Evolutionary conservation across 2,113 vertebrate species (phyloP).

Genomic region (Isichthys henryi): DNA sequence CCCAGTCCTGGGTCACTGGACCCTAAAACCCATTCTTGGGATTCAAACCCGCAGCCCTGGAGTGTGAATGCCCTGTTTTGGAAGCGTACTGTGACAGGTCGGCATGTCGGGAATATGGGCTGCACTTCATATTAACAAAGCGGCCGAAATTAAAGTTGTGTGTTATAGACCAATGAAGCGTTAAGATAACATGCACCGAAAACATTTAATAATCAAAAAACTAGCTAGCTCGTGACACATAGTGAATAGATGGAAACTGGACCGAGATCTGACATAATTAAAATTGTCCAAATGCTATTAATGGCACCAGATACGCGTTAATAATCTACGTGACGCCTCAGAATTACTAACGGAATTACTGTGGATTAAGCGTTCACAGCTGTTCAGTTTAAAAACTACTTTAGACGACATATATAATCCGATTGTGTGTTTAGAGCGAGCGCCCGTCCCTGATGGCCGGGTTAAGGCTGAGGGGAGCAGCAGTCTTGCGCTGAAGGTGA

Average conservation of each 20-base stretch:
- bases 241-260: neutral
- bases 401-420: neutral
- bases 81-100: neutral
- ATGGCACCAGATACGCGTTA: neutral
- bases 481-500: neutral
- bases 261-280: neutral
- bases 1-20: neutral
- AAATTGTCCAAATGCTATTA: neutral
- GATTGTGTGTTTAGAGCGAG: neutral
- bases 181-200: neutral
- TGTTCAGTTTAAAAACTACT: neutral
- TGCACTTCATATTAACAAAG: neutral
- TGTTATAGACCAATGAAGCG: neutral
- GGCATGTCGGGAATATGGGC: neutral
- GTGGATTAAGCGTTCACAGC: neutral
- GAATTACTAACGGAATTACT: neutral
- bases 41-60: neutral
- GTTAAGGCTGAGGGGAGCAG: neutral
- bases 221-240: neutral
- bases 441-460: neutral
- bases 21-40: neutral
- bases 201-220: neutral
- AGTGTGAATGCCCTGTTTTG: neutral
- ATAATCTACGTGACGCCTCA: neutral
- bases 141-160: neutral